Evolutionary conservation across 2,113 vertebrate genomes (phyloP).

Genomic region (Epinephelus fuscoguttatus): DNA sequence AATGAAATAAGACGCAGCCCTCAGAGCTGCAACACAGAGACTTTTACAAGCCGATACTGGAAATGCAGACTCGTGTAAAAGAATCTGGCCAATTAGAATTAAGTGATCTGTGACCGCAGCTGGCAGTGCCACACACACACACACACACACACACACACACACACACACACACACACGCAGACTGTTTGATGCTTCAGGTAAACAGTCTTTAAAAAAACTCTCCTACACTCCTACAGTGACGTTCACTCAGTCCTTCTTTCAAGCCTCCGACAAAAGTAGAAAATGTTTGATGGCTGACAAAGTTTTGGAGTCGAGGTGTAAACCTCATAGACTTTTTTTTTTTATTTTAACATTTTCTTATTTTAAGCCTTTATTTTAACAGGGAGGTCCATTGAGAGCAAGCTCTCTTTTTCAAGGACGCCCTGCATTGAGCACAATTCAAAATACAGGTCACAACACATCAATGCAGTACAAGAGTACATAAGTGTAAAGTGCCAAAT

Average conservation of each 20-base stretch:
- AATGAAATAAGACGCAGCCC: neutral
- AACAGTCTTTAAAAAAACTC: neutral
- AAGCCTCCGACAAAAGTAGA: neutral
- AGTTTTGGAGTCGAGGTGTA: neutral
- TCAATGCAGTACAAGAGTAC: no score
- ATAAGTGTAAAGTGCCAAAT: no score
- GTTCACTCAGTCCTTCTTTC: neutral
- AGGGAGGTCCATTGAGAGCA: no score
- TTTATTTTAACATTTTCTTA: no score
- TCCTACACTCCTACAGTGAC: neutral
- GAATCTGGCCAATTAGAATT: conserved; percentile 15
- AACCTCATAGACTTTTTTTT: neutral
- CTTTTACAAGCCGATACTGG: neutral
- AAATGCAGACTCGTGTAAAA: neutral
- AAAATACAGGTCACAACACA: no score
- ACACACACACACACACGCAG: neutral
- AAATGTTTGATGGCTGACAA: neutral
- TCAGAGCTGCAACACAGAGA: no score
- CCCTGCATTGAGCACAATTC: no score
- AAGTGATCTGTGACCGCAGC: neutral
- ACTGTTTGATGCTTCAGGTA: neutral
- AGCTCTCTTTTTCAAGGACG: no score
- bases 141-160: neutral
- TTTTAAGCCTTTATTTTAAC: neutral
- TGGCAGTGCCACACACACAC: neutral